These are phyloP conservation scores for cattle (Bos taurus) DNA, from an alignment of 2,113 vertebrate genomes.

Conservation along the genomic window ARS-UCD2.0 NC_037328.1:111428501-111429000, in stretches of 20 bases:
- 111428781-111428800: not conserved
- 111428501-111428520: not conserved
- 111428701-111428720: not conserved
- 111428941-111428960: not conserved
- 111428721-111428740: not conserved
- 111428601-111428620: not conserved
- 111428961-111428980: not conserved
- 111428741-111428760: not conserved
- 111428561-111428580: not conserved
- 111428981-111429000: not conserved
- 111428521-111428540: not conserved
- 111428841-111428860: not conserved
- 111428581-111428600: not conserved
- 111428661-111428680: not conserved
- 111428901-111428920: not conserved
- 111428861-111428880: not conserved
- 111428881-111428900: not conserved
- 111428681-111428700: not conserved
- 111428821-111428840: not conserved
- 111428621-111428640: not conserved
- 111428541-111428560: not conserved
- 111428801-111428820: not conserved
- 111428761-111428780: not conserved
- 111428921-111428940: not conserved
- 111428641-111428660: accelerated